Evolutionary conservation across 2,888 invertebrate species (phyloP).

Genomic region (Ochropacha duplaris): DNA sequence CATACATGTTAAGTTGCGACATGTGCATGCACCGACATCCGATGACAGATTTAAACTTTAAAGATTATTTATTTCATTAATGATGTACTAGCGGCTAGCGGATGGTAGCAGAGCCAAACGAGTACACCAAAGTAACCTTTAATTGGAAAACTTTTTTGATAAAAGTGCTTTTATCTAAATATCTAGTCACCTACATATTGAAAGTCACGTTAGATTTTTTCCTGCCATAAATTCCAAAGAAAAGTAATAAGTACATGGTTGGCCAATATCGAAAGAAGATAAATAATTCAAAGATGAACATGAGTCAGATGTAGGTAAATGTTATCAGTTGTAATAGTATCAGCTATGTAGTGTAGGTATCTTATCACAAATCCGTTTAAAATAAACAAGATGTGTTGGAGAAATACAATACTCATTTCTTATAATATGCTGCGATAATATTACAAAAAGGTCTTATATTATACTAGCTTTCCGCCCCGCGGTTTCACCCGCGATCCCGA

Average conservation of each 20-base stretch:
- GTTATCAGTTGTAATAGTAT: not conserved
- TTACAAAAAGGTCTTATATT: not conserved
- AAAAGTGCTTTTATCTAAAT: too few species aligned
- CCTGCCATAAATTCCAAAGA: too few species aligned
- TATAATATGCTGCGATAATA: not conserved
- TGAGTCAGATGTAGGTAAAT: not conserved
- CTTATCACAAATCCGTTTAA: not conserved
- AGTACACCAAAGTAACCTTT: too few species aligned
- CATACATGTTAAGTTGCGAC: constrained; percentile 45
- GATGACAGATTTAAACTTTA: not conserved
- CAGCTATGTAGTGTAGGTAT: not conserved
- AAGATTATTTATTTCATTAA: not conserved
- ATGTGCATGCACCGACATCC: constrained; percentile 19
- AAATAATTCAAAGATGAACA: not conserved
- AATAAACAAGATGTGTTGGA: not conserved
- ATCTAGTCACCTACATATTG: too few species aligned
- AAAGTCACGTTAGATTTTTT: too few species aligned
- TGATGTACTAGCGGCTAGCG: too few species aligned
- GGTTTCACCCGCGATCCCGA: too few species aligned
- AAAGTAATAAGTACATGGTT: too few species aligned
- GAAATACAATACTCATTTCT: not conserved
- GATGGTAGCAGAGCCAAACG: too few species aligned
- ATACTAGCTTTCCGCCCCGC: too few species aligned
- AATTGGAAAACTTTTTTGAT: too few species aligned
- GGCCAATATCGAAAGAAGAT: too few species aligned